Conservation (phyloP, 2,888 invertebrate species). For the Andrena haemorrhoa region DNA sequence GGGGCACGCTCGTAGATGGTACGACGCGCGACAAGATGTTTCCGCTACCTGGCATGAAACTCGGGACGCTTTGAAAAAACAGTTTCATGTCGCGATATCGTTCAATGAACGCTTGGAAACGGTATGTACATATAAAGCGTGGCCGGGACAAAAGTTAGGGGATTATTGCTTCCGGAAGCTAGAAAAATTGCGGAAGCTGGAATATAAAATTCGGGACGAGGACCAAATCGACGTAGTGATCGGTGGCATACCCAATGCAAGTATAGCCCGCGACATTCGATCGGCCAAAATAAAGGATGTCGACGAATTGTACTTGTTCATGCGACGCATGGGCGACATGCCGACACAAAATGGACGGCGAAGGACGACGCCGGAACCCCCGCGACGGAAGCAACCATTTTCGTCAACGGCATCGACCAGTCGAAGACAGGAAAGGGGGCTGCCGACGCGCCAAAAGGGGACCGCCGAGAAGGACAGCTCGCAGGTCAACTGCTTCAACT, state of each 20-base stretch:
- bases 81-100: neutral
- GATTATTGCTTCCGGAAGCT: neutral
- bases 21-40: neutral
- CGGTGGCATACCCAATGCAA: neutral
- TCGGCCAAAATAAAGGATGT: neutral
- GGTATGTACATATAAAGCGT: too few relatives aligned
- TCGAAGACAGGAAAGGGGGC: too few relatives aligned
- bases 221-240: constrained; percentile 14
- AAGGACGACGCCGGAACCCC: neutral
- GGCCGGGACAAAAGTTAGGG: neutral
- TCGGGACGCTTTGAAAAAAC: neutral
- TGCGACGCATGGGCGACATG: neutral
- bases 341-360: neutral
- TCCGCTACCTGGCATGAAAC: neutral
- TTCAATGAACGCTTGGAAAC: neutral
- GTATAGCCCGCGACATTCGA: neutral
- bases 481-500: too few relatives aligned
- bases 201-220: neutral
- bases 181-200: neutral
- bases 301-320: neutral
- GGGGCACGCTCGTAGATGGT: neutral
- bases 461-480: too few relatives aligned
- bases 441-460: too few relatives aligned
- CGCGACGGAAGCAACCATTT: neutral
- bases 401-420: too few relatives aligned